Conservation (phyloP, 2,113 vertebrate species). For the Notarius quadriscutis region DNA sequence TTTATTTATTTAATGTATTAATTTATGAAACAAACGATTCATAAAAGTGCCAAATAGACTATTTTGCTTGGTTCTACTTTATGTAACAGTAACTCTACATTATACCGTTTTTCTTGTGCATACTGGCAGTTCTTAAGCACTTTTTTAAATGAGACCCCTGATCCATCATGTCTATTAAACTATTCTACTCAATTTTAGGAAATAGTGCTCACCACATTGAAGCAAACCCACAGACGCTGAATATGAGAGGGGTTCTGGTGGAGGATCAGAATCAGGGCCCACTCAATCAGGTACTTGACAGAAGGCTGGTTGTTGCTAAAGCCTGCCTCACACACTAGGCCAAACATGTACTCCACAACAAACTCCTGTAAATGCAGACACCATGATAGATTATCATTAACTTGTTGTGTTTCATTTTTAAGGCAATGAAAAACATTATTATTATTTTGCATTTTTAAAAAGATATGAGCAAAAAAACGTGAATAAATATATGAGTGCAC, state of each 20-base stretch:
- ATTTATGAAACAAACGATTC: background rate
- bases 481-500: background rate
- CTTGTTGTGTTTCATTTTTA: background rate
- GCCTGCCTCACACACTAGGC: slow-evolving; percentile 81
- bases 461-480: background rate
- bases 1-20: background rate
- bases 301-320: slow-evolving; percentile 90
- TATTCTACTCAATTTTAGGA: background rate
- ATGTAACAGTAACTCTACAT: background rate
- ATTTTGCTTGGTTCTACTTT: background rate
- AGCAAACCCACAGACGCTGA: slow-evolving; percentile 85
- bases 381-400: background rate
- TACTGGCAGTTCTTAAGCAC: too few relatives aligned
- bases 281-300: slow-evolving; percentile 93
- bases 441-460: background rate
- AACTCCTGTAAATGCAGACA: slow-evolving; percentile 74
- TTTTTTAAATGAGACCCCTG: background rate
- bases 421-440: too few relatives aligned
- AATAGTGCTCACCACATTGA: slow-evolving; percentile 77
- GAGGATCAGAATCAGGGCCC: slow-evolving; percentile 86
- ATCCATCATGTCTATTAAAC: background rate
- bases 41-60: background rate
- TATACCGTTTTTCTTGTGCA: background rate
- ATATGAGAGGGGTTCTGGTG: slow-evolving; percentile 79
- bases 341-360: slow-evolving; percentile 74